Evolutionary conservation across 2,888 invertebrate species (phyloP).

Genomic region (Hypselothyrea guttata): DNA sequence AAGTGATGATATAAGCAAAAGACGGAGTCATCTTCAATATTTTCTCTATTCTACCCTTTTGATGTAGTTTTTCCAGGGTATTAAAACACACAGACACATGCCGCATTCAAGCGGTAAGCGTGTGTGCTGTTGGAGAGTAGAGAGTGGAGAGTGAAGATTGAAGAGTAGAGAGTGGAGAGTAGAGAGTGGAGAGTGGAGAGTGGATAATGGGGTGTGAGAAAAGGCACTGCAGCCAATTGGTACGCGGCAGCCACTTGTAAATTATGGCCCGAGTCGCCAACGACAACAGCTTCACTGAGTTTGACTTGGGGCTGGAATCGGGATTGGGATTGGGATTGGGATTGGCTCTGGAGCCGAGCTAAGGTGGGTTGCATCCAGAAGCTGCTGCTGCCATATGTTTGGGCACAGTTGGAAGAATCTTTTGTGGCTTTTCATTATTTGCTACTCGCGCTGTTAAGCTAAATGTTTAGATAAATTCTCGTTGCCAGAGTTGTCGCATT

Average conservation of each 20-base stretch:
- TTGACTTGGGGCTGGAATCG: conserved; percentile 16
- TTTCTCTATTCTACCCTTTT: too few relatives aligned
- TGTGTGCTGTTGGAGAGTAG: not conserved
- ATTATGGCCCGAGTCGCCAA: conserved; percentile 60
- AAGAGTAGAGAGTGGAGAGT: not conserved
- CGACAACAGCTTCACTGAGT: conserved; percentile 27
- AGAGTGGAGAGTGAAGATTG: not conserved
- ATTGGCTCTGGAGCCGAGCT: too few relatives aligned
- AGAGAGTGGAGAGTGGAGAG: not conserved
- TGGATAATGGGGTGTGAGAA: not conserved
- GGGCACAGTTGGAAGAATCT: conserved; percentile 24
- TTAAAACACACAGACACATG: conserved; percentile 19
- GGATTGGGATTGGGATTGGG: not conserved
- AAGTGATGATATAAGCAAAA: too few relatives aligned
- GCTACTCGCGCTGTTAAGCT: conserved; percentile 7
- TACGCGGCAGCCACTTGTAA: conserved; percentile 59
- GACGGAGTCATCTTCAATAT: too few relatives aligned
- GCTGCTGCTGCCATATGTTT: conserved; percentile 11
- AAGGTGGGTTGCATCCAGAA: not conserved
- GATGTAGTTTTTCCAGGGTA: too few relatives aligned
- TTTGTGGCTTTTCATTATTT: conserved; percentile 38
- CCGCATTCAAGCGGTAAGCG: conserved; percentile 8
- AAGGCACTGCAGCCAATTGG: conserved; percentile 59
- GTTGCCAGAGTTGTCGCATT: not conserved
- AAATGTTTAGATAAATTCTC: conserved; percentile 14